Evolutionary conservation across 2,888 invertebrate genomes (phyloP).

Genomic region (Branchipolynoe longqiensis): DNA sequence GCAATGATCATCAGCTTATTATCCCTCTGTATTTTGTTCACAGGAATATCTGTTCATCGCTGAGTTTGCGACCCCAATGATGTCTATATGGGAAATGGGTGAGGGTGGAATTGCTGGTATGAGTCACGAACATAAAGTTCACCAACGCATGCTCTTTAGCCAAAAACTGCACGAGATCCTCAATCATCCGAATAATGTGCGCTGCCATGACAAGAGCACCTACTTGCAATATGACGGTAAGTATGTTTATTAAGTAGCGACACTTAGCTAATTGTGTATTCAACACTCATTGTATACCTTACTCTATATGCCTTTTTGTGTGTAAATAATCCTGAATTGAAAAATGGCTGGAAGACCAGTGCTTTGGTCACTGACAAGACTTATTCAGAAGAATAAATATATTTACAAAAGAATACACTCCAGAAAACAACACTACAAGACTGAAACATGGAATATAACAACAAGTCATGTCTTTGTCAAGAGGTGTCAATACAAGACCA

Average conservation of each 20-base stretch:
- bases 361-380: no score
- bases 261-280: no score
- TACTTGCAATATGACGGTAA: constrained; percentile 37
- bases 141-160: constrained; percentile 46
- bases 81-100: constrained; percentile 59
- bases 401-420: no score
- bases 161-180: constrained; percentile 52
- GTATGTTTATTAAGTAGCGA: not conserved
- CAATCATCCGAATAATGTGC: constrained; percentile 24
- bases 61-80: constrained; percentile 61
- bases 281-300: no score
- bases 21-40: not conserved
- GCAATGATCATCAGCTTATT: not conserved
- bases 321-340: no score
- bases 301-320: no score
- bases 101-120: constrained; percentile 56
- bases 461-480: no score
- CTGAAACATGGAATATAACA: no score
- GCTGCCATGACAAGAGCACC: constrained; percentile 24
- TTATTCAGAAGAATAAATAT: no score
- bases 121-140: constrained; percentile 28
- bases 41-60: constrained; percentile 44
- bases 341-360: no score
- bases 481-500: no score
- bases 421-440: no score